Conservation (phyloP, 2,113 vertebrate species). For the Chaenocephalus aceratus region DNA sequence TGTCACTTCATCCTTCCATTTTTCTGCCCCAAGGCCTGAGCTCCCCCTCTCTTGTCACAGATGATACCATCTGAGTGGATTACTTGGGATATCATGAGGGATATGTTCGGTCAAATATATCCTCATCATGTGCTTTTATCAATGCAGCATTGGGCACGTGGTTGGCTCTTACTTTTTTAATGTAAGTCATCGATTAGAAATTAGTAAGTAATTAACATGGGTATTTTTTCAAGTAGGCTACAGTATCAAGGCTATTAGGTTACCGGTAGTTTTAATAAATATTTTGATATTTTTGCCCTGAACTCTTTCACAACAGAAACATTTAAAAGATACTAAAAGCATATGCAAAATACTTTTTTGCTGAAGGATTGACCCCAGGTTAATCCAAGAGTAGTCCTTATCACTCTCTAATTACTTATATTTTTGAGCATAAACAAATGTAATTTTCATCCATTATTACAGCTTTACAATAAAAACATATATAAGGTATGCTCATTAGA, state of each 20-base stretch:
- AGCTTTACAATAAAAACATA: neutral
- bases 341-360: neutral
- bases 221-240: neutral
- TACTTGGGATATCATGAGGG: slow-evolving; percentile 58
- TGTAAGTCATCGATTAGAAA: neutral
- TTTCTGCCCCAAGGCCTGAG: slow-evolving; percentile 79
- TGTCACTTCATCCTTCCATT: slow-evolving; percentile 76
- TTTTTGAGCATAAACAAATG: neutral
- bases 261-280: neutral
- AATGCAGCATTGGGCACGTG: slow-evolving; percentile 4
- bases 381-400: neutral
- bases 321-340: neutral
- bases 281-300: neutral
- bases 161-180: neutral
- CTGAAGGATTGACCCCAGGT: neutral
- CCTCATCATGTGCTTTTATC: slow-evolving; percentile 31
- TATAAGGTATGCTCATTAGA: neutral
- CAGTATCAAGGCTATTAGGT: neutral
- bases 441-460: neutral
- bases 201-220: neutral
- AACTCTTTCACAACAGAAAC: neutral
- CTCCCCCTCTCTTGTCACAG: slow-evolving; percentile 73
- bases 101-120: slow-evolving; percentile 47
- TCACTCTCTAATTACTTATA: neutral
- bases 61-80: slow-evolving; percentile 64